Conservation (phyloP, 2,888 invertebrate genomes). For the Mesorhabditis spiculigera region DNA sequence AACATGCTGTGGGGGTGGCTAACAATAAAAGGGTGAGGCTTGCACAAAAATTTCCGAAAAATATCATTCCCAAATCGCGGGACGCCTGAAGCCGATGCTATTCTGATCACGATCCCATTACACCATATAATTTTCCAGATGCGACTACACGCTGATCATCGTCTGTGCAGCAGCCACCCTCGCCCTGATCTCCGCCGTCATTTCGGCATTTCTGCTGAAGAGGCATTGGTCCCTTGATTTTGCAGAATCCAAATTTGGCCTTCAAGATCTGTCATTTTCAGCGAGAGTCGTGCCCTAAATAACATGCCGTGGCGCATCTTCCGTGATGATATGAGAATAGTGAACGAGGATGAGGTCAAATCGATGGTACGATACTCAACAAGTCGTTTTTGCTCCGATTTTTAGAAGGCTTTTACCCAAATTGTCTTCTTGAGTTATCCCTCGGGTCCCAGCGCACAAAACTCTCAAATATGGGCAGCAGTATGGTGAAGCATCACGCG, state of each 20-base stretch:
- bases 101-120: too few relatives aligned
- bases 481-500: constrained; percentile 43
- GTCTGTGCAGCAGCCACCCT: constrained; percentile 13
- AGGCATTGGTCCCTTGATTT: constrained; percentile 17
- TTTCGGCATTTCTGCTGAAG: constrained; percentile 14
- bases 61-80: too few relatives aligned
- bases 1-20: too few relatives aligned
- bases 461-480: constrained; percentile 26
- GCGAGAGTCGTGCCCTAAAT: constrained; percentile 26
- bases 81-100: too few relatives aligned
- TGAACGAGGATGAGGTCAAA: constrained; percentile 37
- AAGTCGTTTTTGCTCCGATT: neutral
- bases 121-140: constrained; percentile 8
- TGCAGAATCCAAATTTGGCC: neutral
- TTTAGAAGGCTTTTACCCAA: neutral
- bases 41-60: too few relatives aligned
- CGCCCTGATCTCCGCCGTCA: constrained; percentile 10
- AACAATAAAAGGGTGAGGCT: too few relatives aligned
- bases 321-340: constrained; percentile 30
- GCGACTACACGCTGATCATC: constrained; percentile 36
- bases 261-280: constrained; percentile 12
- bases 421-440: constrained; percentile 22
- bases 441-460: constrained; percentile 30
- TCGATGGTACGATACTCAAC: constrained; percentile 21
- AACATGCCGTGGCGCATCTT: constrained; percentile 41